These are phyloP conservation scores for Papilio dardanus DNA, from an alignment of 1,140 invertebrate genomes.

Conservation along the genomic window DNA sequence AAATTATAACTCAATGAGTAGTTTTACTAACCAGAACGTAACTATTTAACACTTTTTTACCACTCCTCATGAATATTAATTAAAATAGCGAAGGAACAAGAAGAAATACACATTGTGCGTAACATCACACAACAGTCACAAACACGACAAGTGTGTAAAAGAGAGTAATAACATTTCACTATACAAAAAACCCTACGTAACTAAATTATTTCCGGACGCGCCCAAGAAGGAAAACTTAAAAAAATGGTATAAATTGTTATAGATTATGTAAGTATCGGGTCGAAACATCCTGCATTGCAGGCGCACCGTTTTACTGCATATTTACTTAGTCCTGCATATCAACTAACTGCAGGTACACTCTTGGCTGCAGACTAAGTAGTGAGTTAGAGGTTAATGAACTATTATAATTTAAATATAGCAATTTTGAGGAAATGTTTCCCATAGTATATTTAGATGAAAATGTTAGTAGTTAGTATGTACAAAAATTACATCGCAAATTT, in stretches of 20 bases:
- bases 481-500: neutral
- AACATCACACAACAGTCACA: too few relatives aligned
- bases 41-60: neutral
- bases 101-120: too few relatives aligned
- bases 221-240: conserved; percentile 7
- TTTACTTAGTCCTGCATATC: conserved; percentile 18
- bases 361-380: neutral
- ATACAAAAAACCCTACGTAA: neutral
- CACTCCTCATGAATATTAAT: neutral
- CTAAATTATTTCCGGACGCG: neutral
- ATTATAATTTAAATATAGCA: neutral
- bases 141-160: too few relatives aligned
- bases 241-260: neutral
- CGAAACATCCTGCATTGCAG: conserved; percentile 30
- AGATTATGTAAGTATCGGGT: neutral
- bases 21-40: neutral
- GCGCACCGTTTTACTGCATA: conserved; percentile 15
- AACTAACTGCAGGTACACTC: neutral
- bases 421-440: too few relatives aligned
- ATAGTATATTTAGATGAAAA: too few relatives aligned
- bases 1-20: neutral
- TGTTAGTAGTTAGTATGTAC: too few relatives aligned
- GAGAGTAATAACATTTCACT: too few relatives aligned
- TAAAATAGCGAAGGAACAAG: too few relatives aligned
- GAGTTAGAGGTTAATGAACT: neutral